These are phyloP conservation scores for Dreissena rostriformis DNA, from an alignment of 1,140 invertebrate species.

Conservation along the genomic window DNA sequence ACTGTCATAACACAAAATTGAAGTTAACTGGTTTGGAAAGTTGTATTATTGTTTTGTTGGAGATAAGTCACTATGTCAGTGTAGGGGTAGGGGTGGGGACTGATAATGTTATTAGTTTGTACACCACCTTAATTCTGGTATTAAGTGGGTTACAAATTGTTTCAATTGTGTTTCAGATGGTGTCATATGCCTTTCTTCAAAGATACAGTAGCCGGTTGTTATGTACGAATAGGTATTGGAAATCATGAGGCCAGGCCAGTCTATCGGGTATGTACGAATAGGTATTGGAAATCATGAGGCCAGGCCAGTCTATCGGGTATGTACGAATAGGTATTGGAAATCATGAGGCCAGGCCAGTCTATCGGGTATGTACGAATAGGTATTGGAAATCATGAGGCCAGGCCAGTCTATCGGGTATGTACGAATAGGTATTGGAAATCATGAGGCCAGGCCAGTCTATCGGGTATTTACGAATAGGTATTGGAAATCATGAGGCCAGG, in stretches of 20 bases:
- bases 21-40: too few relatives aligned
- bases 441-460: conserved; percentile 89
- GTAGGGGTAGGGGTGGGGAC: too few relatives aligned
- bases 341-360: conserved; percentile 89
- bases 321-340: too few relatives aligned
- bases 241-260: conserved; percentile 92
- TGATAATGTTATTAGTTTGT: too few relatives aligned
- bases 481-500: conserved; percentile 93
- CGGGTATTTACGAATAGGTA: conserved; percentile 98
- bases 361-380: conserved; percentile 98
- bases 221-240: conserved; percentile 97
- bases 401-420: conserved; percentile 92
- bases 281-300: conserved; percentile 91
- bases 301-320: conserved; percentile 93
- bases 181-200: conserved; percentile 98
- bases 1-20: too few relatives aligned
- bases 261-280: conserved; percentile 89
- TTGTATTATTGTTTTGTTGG: conserved; percentile 80
- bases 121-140: too few relatives aligned
- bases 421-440: conserved; percentile 96
- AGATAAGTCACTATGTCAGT: too few relatives aligned
- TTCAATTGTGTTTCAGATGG: conserved; percentile 84
- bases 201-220: conserved; percentile 94
- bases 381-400: conserved; percentile 93
- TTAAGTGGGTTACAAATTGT: too few relatives aligned